Conservation (phyloP, 2,888 invertebrate species). For the Prosapia bicincta region DNA sequence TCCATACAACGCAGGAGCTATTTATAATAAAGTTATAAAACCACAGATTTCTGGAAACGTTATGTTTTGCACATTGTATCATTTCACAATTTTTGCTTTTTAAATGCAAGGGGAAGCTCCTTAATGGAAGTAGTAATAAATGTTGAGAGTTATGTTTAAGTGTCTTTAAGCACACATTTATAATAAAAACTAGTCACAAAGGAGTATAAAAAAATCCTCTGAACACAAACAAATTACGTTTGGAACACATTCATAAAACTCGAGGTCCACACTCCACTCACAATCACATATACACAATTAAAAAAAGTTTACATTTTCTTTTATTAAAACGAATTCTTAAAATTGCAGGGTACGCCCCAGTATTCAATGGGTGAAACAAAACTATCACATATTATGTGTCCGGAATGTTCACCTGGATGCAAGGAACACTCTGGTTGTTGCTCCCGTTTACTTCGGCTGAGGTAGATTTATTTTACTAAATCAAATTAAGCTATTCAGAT, state of each 20-base stretch:
- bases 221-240: constrained; percentile 21
- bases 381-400: constrained; percentile 6
- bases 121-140: constrained; percentile 21
- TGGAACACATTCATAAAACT: constrained; percentile 12
- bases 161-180: constrained; percentile 9
- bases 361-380: background rate
- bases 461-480: background rate
- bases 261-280: constrained; percentile 10
- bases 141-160: constrained; percentile 16
- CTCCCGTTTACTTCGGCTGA: background rate
- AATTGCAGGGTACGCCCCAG: background rate
- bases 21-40: background rate
- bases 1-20: background rate
- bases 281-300: constrained; percentile 27
- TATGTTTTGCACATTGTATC: constrained; percentile 1
- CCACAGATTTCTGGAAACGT: background rate
- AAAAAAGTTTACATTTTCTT: constrained; percentile 13
- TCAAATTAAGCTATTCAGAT: background rate
- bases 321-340: background rate
- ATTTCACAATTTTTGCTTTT: constrained; percentile 14
- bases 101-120: constrained; percentile 32
- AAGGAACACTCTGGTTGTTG: background rate
- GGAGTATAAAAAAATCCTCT: constrained; percentile 24
- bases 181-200: constrained; percentile 19
- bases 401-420: background rate